Base-by-base conservation (phyloP, 2,113 vertebrate species). In the Tragelaphus scriptus region DNA sequence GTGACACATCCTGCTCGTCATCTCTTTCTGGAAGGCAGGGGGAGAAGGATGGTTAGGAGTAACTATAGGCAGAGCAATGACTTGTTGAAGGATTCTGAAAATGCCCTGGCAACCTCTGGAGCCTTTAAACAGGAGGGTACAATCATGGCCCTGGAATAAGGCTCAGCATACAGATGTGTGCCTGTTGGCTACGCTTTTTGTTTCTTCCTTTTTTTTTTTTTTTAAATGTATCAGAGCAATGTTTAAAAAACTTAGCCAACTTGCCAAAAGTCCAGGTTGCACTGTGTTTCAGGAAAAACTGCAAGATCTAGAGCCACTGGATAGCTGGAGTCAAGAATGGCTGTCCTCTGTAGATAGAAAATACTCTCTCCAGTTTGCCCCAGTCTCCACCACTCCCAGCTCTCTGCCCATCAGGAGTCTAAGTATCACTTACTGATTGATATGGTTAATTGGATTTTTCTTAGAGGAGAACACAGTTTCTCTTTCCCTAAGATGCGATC, bases 1-100 rank as follows among this genome's bases (percentile, higher is more conserved):
- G 94, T 99, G 98, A 98, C 99, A 99, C 98, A 99, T 99, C 94
- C 98, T 98, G 96, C 98, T 90, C 30, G 99, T 99, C 99, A 99
- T 99, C 97, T 99, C 99, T 96, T 99, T 99, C 99, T 99, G 99
- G 85, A 99, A 99, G 97, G 98, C 56, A 98, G 98, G 26, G 79
- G 96, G 96, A 59, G 53, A 32, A 44, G 97, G 59, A 81, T 47
- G 15, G 53, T 98, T 97, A 98, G 96, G 79, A 32, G 51, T 55
- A 68, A 92, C 59, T 93, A 92, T 9, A 28, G 16, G 87, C 97
- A 97, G 5, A 28, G 17, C 15, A 75, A 55, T 71, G 88, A 8
- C 91, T 47, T 47, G 53, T 26, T n/a, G 21, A 30, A 88, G 53
- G 77, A 36, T 30, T 75, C 80, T 81, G 75, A 32, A 94, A 84